These are phyloP conservation scores for Perccottus glenii DNA, from an alignment of 2,113 vertebrate genomes.

Conservation along the genomic window DNA sequence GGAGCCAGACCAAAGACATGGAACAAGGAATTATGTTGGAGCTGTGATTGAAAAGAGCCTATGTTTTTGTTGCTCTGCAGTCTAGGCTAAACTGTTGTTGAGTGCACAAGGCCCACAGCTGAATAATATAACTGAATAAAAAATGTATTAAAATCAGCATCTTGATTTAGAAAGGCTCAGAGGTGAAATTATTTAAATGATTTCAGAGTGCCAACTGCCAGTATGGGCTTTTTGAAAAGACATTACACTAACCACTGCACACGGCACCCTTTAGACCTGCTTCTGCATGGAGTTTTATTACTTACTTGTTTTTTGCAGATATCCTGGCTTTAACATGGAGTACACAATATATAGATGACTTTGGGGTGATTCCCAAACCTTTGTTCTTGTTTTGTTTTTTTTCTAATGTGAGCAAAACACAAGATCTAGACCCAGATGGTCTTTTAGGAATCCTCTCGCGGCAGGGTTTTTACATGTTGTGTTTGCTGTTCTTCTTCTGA, in stretches of 20 bases:
- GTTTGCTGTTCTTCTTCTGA: conserved; percentile 17
- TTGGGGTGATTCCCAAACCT: conserved; percentile 29
- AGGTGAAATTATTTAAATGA: conserved; percentile 22
- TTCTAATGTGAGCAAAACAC: conserved; percentile 4
- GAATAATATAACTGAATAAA: conserved; percentile 11
- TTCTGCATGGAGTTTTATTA: conserved; percentile 28
- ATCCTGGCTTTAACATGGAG: conserved; percentile 25
- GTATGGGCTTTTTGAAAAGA: conserved; percentile 44
- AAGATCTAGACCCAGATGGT: conserved; percentile 27
- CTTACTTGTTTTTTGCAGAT: conserved; percentile 22
- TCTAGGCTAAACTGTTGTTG: conserved; percentile 34
- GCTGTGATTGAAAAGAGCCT: conserved; percentile 49
- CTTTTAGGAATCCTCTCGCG: conserved; percentile 32
- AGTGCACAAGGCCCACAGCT: conserved; percentile 13
- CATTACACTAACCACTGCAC: conserved; percentile 33
- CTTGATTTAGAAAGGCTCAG: conserved; percentile 13
- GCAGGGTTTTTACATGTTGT: conserved; percentile 36
- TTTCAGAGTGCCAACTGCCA: conserved; percentile 27
- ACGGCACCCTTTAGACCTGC: conserved; percentile 35
- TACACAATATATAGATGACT: conserved; percentile 28
- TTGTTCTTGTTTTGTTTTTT: conserved; percentile 11
- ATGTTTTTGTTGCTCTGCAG: conserved; percentile 35
- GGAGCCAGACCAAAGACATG: conserved; percentile 41
- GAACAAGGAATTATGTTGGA: conserved; percentile 58
- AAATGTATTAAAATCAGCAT: not conserved